Base-by-base conservation (phyloP, 2,113 vertebrate genomes). In the Recurvirostra avosetta region DNA sequence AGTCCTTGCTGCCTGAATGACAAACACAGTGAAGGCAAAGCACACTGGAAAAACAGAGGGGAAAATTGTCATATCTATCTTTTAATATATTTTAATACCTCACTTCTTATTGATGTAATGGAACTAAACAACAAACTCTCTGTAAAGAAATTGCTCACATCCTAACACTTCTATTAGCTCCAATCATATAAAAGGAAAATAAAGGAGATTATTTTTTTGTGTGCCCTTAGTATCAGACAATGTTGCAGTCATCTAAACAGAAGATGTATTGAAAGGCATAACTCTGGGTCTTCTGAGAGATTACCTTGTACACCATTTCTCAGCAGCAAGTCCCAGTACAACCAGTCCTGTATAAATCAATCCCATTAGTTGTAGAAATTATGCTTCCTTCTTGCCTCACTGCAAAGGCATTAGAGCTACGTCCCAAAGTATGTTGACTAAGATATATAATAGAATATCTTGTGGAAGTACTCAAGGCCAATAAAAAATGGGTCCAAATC, bases 71-170 rank as follows among this genome's bases (percentile, higher is more conserved):
- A 26, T 63, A 67, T 74, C 63, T 63, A 38, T 73, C 12, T 92
- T 85, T 70, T 65, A 81, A 71, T 85, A 49, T 79, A 79, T 92
- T 82, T 90, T 72, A 90, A 73, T 82, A 58, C 29, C 15, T 83
- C 20, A 53, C 91, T 95, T 91, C 50, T 92, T 94, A 83, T 20
- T 86, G 80, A 56, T 40, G 27, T 52, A 87, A 72, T 55, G 8
- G 56, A 96, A 87, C 34, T 78, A 56, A 95, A 50, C 12, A 75
- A 63, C 27, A 83, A 93, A 80, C 9, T 67, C 12, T 67, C 32
- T 47, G 30, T n/a, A 86, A 77, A 74, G 47, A 86, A 86, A 45
- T 41, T 76, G 8, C 20, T 86, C 32, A 23, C 56, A 38, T 95
- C 32, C 32, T 65, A 73, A 91, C 38, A 66, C 13, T 74, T 94